Conservation (phyloP, 2,888 invertebrate species). For the Anoncus sp. region DNA sequence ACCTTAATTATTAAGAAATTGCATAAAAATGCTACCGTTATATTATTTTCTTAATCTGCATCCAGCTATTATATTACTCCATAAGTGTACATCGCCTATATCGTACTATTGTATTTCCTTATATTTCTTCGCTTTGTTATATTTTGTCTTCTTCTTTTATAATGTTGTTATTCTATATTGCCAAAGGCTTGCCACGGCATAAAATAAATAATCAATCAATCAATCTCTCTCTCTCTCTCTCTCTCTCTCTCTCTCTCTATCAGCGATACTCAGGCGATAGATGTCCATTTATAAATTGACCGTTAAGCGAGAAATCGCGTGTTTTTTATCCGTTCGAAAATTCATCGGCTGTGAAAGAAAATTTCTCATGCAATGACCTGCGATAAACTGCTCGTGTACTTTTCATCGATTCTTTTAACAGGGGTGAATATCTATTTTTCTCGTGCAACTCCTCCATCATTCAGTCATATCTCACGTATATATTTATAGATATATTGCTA, state of each 20-base stretch:
- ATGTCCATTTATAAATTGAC: constrained; percentile 15
- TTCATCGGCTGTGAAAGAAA: constrained; percentile 43
- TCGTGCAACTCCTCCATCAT: background rate
- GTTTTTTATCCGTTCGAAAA: background rate
- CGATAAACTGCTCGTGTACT: constrained; percentile 5
- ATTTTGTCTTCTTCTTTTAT: no score
- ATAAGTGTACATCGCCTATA: no score
- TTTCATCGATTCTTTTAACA: background rate
- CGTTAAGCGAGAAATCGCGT: constrained; percentile 6
- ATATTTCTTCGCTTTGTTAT: no score
- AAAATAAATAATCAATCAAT: no score
- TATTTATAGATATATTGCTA: no score
- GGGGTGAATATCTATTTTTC: constrained; percentile 10
- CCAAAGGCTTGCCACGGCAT: no score
- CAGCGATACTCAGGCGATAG: background rate
- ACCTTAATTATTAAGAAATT: no score
- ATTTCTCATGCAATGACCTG: constrained; percentile 38
- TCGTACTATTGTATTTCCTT: no score
- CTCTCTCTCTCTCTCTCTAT: background rate
- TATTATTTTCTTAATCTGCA: no score
- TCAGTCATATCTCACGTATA: background rate
- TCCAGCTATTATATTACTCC: no score
- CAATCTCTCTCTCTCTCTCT: background rate
- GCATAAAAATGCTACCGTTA: no score
- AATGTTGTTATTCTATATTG: no score